Base-by-base conservation (phyloP, 1,140 invertebrate species). In the Platyscapa corneri region DNA sequence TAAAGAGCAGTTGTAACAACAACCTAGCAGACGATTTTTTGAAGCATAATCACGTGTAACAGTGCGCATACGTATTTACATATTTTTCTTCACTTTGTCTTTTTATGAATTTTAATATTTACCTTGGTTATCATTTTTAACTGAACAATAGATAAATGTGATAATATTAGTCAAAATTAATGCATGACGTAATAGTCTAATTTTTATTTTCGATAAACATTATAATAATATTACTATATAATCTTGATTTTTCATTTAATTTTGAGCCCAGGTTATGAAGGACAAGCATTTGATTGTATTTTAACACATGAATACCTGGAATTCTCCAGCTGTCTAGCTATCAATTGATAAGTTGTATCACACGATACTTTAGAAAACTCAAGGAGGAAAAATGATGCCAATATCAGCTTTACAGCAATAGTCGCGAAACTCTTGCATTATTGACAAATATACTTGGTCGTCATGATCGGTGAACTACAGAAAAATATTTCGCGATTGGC, bases 351-450 rank as follows among this genome's bases (percentile, higher is more conserved):
- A 34, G 3, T 6, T 46, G 42, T 70, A 37, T 32, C 34, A 20
- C 32, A 16, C 67, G 67, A 34, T 37, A 20, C 14, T 37, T 37
- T 37, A 70, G 34, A 70, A 32, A 18, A 20, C 32, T 20, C 32
- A 37, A 3, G 16, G 2, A 18, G 34, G 34, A 37, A 70, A 70
- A 34, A 37, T 70, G 67, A 70, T 14, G 27, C 49, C 32, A 16
- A 67, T 30, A 67, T 67, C 18, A 8, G 23, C 16, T 37, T 3
- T 37, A 23, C 34, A 23, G 16, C 37, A 64, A n/a, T 39, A 39
- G 37, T 67, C 53, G 27, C n/a, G 42, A n/a, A 77, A 67, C 82
- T 79, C 76, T 32, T 77, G 64, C 83, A 84, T 84, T 84, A 78
- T 84, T 84, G 60, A 39, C 74, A 78, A 72, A 56, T 64, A 42